phyloP scores from a whole-genome alignment of 1,140 invertebrate species.

The Rhagoletis zephyria region DNA sequence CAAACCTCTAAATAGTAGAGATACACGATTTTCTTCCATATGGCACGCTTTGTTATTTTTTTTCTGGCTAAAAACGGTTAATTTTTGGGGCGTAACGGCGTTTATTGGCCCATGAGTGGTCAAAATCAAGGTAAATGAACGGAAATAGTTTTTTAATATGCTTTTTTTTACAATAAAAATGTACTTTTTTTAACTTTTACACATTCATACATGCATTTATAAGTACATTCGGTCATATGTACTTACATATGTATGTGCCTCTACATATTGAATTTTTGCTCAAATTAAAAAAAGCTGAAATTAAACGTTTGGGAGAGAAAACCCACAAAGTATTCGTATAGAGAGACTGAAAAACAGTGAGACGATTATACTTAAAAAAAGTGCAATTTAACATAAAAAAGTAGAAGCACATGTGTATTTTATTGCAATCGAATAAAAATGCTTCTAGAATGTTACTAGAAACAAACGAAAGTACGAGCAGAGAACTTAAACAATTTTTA shows the following conservation, averaged over 20 bases:
- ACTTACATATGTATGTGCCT: no score
- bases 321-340: no score
- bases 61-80: slow-evolving; percentile 7
- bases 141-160: background rate
- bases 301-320: no score
- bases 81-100: slow-evolving; percentile 25
- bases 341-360: no score
- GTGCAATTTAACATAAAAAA: no score
- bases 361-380: no score
- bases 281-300: no score
- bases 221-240: background rate
- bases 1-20: background rate
- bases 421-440: background rate
- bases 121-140: background rate
- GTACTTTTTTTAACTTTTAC: background rate
- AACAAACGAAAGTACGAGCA: background rate
- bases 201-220: background rate
- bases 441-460: background rate
- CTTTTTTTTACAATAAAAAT: background rate
- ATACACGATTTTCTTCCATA: background rate
- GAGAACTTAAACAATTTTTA: no score
- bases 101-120: slow-evolving; percentile 29
- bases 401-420: slow-evolving; percentile 5
- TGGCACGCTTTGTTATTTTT: background rate
- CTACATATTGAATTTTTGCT: no score